phyloP scores from a whole-genome alignment of 2,888 invertebrate species.

The Stenoptilia bipunctidactyla region DNA sequence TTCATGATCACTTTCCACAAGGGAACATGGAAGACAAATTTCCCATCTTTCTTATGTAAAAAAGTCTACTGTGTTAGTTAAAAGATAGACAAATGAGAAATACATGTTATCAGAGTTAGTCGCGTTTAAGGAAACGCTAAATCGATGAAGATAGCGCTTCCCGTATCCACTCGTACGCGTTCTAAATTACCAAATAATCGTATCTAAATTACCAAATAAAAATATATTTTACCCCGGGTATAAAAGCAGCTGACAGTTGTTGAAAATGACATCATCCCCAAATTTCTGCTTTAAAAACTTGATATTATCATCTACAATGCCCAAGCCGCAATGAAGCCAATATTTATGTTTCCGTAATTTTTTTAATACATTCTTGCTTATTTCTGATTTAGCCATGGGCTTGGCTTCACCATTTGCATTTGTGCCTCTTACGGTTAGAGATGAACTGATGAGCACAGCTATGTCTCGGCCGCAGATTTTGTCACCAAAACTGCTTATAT shows the following conservation, averaged over 20 bases:
- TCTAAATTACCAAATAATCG: too few relatives aligned
- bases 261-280: constrained; percentile 60
- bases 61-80: too few relatives aligned
- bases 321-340: constrained; percentile 73
- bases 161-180: too few relatives aligned
- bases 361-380: constrained; percentile 20
- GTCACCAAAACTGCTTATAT: constrained; percentile 68
- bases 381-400: constrained; percentile 9
- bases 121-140: too few relatives aligned
- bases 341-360: constrained; percentile 72
- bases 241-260: constrained; percentile 74
- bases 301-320: constrained; percentile 71
- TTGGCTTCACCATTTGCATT: constrained; percentile 4
- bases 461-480: constrained; percentile 54
- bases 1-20: too few relatives aligned
- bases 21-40: too few relatives aligned
- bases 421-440: constrained; percentile 20
- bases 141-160: too few relatives aligned
- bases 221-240: constrained; percentile 82
- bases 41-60: too few relatives aligned
- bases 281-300: constrained; percentile 68
- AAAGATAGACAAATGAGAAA: too few relatives aligned
- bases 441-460: constrained; percentile 35
- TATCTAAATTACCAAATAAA: too few relatives aligned
- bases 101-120: too few relatives aligned